Conservation (phyloP, 2,113 vertebrate genomes). For the Corynorhinus townsendii region DNA sequence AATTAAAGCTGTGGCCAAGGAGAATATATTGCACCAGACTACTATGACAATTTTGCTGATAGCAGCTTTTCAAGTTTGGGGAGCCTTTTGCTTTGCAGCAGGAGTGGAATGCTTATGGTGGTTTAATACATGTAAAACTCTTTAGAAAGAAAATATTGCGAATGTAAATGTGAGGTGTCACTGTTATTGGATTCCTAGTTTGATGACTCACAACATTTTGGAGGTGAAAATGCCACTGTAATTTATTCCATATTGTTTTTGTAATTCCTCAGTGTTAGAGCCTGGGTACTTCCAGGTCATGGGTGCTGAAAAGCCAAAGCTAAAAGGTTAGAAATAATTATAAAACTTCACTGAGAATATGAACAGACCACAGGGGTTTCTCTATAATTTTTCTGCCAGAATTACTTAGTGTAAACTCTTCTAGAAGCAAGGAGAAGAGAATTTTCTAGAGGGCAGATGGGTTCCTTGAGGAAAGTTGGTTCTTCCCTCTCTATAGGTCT, state of each 20-base stretch:
- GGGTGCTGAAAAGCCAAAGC: not conserved
- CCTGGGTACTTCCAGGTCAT: not conserved
- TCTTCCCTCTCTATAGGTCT: not conserved
- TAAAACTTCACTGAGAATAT: not conserved
- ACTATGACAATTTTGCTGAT: not conserved
- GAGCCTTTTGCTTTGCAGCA: not conserved
- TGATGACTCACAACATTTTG: not conserved
- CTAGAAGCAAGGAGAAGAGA: not conserved
- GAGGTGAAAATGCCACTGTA: not conserved
- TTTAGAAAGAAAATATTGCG: conserved; percentile 10
- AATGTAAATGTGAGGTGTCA: not conserved
- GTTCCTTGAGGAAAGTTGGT: not conserved
- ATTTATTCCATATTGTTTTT: conserved; percentile 3
- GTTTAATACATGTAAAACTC: not conserved
- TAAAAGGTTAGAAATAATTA: not conserved
- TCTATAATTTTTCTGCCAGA: not conserved
- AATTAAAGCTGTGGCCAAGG: conserved; percentile 41
- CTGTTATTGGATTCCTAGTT: not conserved
- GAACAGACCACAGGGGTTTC: not conserved
- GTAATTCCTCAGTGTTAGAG: not conserved
- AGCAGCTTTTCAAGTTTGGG: not conserved
- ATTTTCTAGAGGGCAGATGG: not conserved
- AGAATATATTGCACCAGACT: not conserved
- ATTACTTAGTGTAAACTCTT: not conserved
- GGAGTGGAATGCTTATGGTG: not conserved